Base-by-base conservation (phyloP, 2,797 vertebrate genomes). In the Ctenopoma multispine region DNA sequence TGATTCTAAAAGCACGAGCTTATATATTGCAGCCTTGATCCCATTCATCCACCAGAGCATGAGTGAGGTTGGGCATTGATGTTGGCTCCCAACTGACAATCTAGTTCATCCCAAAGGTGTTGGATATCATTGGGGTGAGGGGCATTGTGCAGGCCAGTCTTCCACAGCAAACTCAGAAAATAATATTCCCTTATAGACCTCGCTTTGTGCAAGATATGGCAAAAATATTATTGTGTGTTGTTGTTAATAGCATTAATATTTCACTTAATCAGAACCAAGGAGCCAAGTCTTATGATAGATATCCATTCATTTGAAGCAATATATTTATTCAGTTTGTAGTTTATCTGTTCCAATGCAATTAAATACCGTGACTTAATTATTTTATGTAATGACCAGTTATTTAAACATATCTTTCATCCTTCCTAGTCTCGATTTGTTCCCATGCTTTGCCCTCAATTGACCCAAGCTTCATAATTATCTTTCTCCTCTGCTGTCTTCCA, bases 391-490 rank as follows among this genome's bases (percentile, higher is more conserved):
- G 38, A 14, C 11, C 12, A 14, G 13, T 40, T 34, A 8, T 34
- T 34, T 34, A 9, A 34, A 34, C 31, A 34, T 34, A 55, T 34
- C 20, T 40, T 40, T 54, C 18, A 63, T 57, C n/a, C 59, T 66
- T 47, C 55, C 57, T 54, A 36, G 50, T 17, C 80, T 79, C 66
- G 36, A 66, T 78, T 74, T 77, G 68, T 77, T 59, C 79, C 34
- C 14, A 66, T 69, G 58, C 62, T 69, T 59, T 36, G 47, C 55
- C 56, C 66, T 79, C 65, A 63, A 58, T 44, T 85, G 74, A 81
- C 59, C 74, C 56, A 9, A 38, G 46, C 36, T 79, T 75, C 63
- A 79, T 83, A 85, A 86, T 81, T 78, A 85, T 51, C 57, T 73
- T 56, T 36, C 55, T 56, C 41, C 64, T 76, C 41, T 63, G 31